A percentile compares a stretch with the other conserved stretches of the same genome.
Conservation (phyloP, 1,140 invertebrate species). For the Panonychus citri region DNA sequence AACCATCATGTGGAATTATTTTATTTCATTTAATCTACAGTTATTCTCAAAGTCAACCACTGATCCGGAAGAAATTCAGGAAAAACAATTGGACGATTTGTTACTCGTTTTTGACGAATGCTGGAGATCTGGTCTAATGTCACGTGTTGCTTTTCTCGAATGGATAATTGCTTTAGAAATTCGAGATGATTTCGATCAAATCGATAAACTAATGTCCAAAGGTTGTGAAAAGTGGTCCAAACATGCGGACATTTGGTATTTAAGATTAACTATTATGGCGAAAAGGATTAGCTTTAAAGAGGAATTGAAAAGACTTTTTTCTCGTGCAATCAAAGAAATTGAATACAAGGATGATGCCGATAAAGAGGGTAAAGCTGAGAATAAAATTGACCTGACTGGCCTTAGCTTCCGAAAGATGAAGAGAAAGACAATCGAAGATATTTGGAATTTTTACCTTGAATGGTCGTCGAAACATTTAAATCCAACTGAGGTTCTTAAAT, state of each 20-base stretch:
- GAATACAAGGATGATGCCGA: background rate
- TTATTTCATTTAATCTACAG: background rate
- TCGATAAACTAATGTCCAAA: constrained; percentile 7
- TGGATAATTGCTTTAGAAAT: constrained; percentile 5
- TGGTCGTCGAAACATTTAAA: constrained; percentile 2
- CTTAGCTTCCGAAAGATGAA: background rate
- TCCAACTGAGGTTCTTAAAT: background rate
- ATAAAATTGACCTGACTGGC: background rate
- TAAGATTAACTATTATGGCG: background rate
- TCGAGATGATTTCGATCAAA: constrained; percentile 12
- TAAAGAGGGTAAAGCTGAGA: background rate
- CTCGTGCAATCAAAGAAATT: background rate
- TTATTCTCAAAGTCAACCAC: background rate
- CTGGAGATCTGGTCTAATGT: background rate
- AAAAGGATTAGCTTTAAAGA: background rate
- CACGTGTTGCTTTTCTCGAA: background rate
- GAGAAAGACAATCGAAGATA: background rate
- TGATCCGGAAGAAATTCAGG: background rate
- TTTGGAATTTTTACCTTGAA: constrained; percentile 7
- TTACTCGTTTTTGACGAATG: constrained; percentile 9
- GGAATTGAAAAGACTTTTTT: background rate
- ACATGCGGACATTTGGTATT: constrained; percentile 10
- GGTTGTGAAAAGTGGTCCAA: constrained; percentile 9
- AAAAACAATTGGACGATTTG: constrained; percentile 1
- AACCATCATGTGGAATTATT: background rate